phyloP scores from a whole-genome alignment of 2,113 vertebrate genomes.

The Hyperopisus bebe region DNA sequence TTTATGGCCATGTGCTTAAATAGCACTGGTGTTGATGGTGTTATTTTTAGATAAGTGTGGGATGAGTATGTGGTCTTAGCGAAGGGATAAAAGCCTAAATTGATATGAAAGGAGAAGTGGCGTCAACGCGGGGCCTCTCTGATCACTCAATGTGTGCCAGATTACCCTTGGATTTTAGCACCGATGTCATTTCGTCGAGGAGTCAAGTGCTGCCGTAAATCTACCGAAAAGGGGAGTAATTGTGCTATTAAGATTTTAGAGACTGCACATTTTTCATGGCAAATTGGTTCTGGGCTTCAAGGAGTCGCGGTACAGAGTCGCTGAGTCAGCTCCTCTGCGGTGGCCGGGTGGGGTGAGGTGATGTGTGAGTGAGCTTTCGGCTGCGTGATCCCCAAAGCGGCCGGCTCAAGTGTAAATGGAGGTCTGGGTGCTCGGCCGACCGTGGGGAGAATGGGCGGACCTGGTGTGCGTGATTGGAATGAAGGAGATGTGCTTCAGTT shows the following conservation, averaged over 20 bases:
- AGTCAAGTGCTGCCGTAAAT: slow-evolving; percentile 45
- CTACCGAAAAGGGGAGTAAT: slow-evolving; percentile 50
- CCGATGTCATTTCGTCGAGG: slow-evolving; percentile 40
- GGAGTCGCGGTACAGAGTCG: slow-evolving; percentile 32
- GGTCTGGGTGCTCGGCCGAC: background rate
- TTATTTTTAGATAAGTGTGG: background rate
- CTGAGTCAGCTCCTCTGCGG: slow-evolving; percentile 50
- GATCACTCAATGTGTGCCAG: slow-evolving; percentile 22
- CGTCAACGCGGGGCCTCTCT: slow-evolving; percentile 22
- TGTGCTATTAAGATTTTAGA: slow-evolving; percentile 53
- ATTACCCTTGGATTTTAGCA: slow-evolving; percentile 42
- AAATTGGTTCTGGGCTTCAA: slow-evolving; percentile 39
- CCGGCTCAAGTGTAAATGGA: background rate
- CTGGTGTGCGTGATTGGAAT: background rate
- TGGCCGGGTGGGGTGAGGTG: slow-evolving; percentile 1
- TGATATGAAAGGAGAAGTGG: slow-evolving; percentile 10
- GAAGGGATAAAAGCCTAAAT: background rate
- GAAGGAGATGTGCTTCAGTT: background rate
- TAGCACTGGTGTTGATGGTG: background rate
- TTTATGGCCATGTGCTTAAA: background rate
- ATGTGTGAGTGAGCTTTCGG: slow-evolving; percentile 59
- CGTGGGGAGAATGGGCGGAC: background rate
- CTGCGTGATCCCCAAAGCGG: background rate
- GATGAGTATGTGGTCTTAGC: background rate
- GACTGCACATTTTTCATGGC: slow-evolving; percentile 43